Base-by-base conservation (phyloP, 2,113 vertebrate genomes). In the Thamnophis sirtalis region DNA sequence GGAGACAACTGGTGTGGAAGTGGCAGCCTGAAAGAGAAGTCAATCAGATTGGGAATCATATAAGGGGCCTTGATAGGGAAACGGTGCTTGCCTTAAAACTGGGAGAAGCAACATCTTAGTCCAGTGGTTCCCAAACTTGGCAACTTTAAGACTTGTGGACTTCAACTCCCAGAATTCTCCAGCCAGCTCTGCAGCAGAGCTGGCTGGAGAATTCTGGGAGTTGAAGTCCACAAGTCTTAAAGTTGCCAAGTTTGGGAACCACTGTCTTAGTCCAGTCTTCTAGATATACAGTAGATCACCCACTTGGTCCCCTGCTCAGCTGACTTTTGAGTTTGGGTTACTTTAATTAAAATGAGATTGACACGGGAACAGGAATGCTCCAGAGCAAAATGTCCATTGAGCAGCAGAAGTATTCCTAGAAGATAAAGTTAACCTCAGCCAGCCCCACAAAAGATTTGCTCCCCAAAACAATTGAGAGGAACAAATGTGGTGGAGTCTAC, bases 21-120 rank as follows among this genome's bases (percentile, higher is more conserved):
- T 60, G 24, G 98, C 97, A 9, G 94, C 97, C 98, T 97, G 89
- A 0, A 2, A 93, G 0, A 15, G 11, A 73, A 92, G n/a, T 2
- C 1, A 11, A 26, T 38, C 7, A 1, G 8, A 9, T 19, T 91
- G 48, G 2, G 21, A 50, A 5, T 28, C 6, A 9, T 8, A 7
- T 13, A 28, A 10, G 43, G 5, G 1, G 24, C 17, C 24, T 50
- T 86, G 49, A 5, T 11, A 51, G 48, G 48, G 6, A 86, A 86
- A 86, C 28, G 43, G 28, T 17, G 26, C 8, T 51, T 28, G 84
- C 26, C 84, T 51, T 50, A 51, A 86, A 50, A 50, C 26, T 1
- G 43, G 49, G 10, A 49, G 84, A 28, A 50, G 22, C 21, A 21
- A 24, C 80, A 22, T 4, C 38, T n/a, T 68, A n/a, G 80, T 48